A percentile compares a stretch with the other conserved stretches of the same genome.
These are phyloP conservation scores for Stegostoma tigrinum DNA, from an alignment of 2,113 vertebrate genomes.

Conservation along the genomic window DNA sequence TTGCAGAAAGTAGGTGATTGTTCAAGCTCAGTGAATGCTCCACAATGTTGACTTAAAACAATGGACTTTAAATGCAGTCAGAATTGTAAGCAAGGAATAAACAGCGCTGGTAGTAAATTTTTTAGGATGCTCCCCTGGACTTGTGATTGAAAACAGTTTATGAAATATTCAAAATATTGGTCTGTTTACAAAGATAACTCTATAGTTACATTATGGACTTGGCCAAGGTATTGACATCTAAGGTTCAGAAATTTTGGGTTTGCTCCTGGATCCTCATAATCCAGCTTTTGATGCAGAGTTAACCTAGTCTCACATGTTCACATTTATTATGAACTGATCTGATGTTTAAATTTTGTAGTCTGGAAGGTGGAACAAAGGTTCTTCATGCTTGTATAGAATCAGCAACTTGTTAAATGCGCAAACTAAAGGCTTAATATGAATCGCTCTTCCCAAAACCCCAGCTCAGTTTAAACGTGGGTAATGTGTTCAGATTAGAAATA, in stretches of 20 bases:
- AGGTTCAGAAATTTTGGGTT: not conserved
- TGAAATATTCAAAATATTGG: not conserved
- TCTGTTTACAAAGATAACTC: not conserved
- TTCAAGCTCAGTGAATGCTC: not conserved
- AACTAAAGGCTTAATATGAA: not conserved
- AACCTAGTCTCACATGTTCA: not conserved
- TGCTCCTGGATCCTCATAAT: too few relatives aligned
- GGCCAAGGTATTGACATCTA: not conserved
- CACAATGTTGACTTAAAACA: not conserved
- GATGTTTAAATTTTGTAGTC: not conserved
- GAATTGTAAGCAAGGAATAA: not conserved
- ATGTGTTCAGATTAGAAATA: not conserved
- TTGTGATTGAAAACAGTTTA: not conserved
- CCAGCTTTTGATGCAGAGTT: not conserved
- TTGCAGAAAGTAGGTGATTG: not conserved
- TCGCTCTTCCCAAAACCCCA: not conserved
- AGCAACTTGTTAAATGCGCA: not conserved
- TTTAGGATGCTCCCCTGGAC: not conserved
- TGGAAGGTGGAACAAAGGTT: not conserved
- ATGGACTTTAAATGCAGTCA: not conserved
- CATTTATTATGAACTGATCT: not conserved
- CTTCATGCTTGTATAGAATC: not conserved
- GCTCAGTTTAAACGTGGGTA: not conserved
- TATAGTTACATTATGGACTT: not conserved
- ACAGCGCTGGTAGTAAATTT: not conserved